Evolutionary conservation across 2,113 vertebrate genomes (phyloP).

Genomic region (Corvus cornix): DNA sequence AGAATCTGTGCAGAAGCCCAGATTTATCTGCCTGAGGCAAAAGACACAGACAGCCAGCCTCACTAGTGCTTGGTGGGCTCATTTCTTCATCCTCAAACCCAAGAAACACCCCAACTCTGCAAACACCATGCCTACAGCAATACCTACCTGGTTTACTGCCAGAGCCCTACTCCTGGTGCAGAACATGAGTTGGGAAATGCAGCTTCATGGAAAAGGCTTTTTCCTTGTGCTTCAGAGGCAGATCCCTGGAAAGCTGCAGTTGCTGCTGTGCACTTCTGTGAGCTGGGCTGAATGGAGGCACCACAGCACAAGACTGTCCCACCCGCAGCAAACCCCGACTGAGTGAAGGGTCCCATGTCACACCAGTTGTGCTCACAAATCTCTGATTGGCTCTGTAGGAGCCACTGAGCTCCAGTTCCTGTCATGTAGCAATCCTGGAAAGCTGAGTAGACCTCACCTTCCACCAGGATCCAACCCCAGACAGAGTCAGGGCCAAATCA

Average conservation of each 20-base stretch:
- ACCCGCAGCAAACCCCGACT: rapidly evolving
- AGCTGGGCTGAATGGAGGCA: background rate
- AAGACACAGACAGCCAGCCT: background rate
- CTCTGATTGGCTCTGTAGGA: rapidly evolving
- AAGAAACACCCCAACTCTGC: background rate
- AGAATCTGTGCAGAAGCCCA: background rate
- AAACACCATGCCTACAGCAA: background rate
- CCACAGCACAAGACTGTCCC: background rate
- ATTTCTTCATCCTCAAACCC: background rate
- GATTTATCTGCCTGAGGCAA: background rate
- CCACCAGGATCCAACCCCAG: background rate
- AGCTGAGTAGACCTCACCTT: background rate
- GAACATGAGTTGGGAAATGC: rapidly evolving
- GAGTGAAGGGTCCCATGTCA: background rate
- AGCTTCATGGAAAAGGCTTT: background rate
- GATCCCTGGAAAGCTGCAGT: background rate
- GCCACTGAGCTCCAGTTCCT: background rate
- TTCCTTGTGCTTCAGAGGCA: background rate
- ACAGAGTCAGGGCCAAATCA: background rate
- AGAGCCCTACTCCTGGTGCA: rapidly evolving
- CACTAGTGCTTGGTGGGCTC: background rate
- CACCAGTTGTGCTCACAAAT: rapidly evolving
- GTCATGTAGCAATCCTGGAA: rapidly evolving
- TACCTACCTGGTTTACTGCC: background rate
- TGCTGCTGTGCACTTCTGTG: background rate